Base-by-base conservation (phyloP, 92 coral and sea anemone genomes). In the Porites cylindrica region DNA sequence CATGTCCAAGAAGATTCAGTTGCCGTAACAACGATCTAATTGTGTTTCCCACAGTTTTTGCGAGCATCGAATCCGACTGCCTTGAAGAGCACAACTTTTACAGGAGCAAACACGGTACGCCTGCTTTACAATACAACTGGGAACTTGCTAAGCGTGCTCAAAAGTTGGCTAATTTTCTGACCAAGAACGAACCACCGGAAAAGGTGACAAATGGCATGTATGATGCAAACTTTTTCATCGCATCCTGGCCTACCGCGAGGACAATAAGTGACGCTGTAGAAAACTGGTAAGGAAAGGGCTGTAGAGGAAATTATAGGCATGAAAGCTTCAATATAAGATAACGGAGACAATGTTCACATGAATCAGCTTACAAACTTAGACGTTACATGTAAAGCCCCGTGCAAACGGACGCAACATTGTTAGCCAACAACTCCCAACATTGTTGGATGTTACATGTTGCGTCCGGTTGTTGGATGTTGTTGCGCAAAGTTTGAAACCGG, bases 101-200 rank as follows among this genome's bases (percentile, higher is more conserved):
- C 82, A 68, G 88, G 51, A 13, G n/a, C 29, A 74, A 75, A 51
- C 82, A 84, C 38, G 61, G 56, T 8, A n/a, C 72, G 14, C 88
- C 82, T 1, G 52, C 70, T 12, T 56, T 84, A n/a, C 19, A 43
- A 60, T 84, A 79, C 72, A 54, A 71, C 52, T 17, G 38, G 20
- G 26, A 17, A 14, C 72, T 84, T 21, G 82, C 82, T 2, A n/a
- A 58, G 18, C 82, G 62, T 26, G 88, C 88, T n/a, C 88, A 84
- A 70, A 58, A 58, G 26, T 16, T 58, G 51, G 88, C 88, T 12
- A 63, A n/a, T 62, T n/a, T 19, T n/a, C 14, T 72, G 59, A 58
- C 16, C 62, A 58, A 58, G 16, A 58, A 29, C 32, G 32, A 29
- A 29, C 32, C 32, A 29, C 32, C 32, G 32, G 32, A 29, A 29